These are phyloP conservation scores for Nomia melanderi DNA, from an alignment of 1,140 invertebrate species.

Conservation along the genomic window DNA sequence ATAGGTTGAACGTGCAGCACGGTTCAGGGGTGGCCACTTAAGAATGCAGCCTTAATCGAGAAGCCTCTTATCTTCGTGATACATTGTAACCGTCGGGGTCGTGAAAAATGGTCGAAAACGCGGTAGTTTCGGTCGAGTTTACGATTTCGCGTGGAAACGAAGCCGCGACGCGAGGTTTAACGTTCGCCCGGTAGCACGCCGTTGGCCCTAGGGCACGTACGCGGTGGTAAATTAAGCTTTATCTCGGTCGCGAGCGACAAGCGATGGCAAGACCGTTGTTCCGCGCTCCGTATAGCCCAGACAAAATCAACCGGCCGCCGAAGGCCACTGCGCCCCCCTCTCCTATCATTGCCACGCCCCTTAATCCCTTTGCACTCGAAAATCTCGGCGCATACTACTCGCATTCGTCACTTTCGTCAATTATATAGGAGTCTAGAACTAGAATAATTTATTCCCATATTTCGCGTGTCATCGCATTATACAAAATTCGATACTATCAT, in stretches of 20 bases:
- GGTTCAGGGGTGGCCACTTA: conserved; percentile 29
- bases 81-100: conserved; percentile 5
- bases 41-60: conserved; percentile 39
- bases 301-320: not conserved
- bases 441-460: too few species aligned
- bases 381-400: too few species aligned
- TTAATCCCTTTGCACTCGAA: too few species aligned
- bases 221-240: conserved; percentile 56
- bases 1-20: too few species aligned
- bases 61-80: conserved; percentile 33
- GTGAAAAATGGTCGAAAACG: conserved; percentile 43
- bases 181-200: conserved; percentile 22
- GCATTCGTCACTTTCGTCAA: too few species aligned
- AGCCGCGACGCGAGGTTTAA: conserved; percentile 14
- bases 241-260: conserved; percentile 39
- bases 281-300: not conserved
- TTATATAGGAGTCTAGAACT: too few species aligned
- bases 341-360: too few species aligned
- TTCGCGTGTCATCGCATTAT: too few species aligned
- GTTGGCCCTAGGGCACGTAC: not conserved
- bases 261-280: conserved; percentile 31
- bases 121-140: conserved; percentile 2
- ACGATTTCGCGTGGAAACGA: conserved; percentile 30
- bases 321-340: too few species aligned
- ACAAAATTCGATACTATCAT: too few species aligned